These are phyloP conservation scores for Dryococelus australis DNA, from an alignment of 2,888 invertebrate species.

Conservation along the genomic window DNA sequence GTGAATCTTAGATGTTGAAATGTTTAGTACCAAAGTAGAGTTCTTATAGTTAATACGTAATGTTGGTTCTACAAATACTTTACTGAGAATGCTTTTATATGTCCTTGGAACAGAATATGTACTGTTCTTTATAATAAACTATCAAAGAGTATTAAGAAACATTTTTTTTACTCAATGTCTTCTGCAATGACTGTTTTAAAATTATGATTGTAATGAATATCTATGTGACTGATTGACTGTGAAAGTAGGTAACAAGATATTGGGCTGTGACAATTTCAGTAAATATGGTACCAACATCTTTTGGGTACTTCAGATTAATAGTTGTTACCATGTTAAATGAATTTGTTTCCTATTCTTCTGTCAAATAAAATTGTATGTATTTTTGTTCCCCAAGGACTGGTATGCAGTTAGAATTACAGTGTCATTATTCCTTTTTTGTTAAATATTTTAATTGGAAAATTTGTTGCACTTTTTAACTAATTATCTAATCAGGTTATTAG, in stretches of 20 bases:
- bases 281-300: neutral
- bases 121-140: neutral
- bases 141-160: neutral
- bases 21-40: neutral
- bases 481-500: no score
- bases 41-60: neutral
- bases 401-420: no score
- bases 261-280: constrained; percentile 3
- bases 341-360: no score
- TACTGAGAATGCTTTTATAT: constrained; percentile 21
- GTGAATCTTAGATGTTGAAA: constrained; percentile 2
- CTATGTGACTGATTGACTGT: neutral
- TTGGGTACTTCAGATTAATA: no score
- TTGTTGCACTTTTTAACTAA: no score
- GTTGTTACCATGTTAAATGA: no score
- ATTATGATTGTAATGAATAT: neutral
- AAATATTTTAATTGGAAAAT: no score
- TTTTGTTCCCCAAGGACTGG: no score
- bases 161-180: neutral
- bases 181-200: constrained; percentile 3
- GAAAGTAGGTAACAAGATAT: neutral
- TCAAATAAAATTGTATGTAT: no score
- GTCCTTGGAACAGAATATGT: constrained; percentile 6
- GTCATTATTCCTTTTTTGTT: no score
- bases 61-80: constrained; percentile 18